These are phyloP conservation scores for Drosophila mayri DNA, from an alignment of 1,140 invertebrate genomes.

Conservation along the genomic window DNA sequence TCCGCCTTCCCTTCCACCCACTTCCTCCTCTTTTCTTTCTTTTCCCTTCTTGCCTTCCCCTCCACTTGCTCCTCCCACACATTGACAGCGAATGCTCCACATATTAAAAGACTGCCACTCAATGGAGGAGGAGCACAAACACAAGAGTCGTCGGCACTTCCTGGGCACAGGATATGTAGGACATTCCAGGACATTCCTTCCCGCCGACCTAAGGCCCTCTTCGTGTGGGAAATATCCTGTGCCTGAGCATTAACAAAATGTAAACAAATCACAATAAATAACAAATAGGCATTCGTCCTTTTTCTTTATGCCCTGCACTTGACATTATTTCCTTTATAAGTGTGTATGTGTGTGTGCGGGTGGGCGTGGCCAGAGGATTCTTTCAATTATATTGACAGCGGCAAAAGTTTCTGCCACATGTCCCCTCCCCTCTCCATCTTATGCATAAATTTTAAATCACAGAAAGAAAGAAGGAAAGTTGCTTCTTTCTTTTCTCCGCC, in stretches of 20 bases:
- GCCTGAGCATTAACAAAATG: conserved; percentile 22
- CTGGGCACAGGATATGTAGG: conserved; percentile 3
- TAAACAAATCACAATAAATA: conserved; percentile 54
- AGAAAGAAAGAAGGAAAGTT: conserved; percentile 22
- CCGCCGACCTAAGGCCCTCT: background rate
- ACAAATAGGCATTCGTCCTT: conserved; percentile 42
- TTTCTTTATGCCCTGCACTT: conserved; percentile 27
- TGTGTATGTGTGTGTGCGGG: background rate
- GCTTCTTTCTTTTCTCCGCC: background rate
- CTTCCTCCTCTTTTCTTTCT: background rate
- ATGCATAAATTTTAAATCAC: conserved; percentile 42
- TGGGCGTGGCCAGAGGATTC: conserved; percentile 35
- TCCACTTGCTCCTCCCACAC: background rate
- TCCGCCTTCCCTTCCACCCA: background rate
- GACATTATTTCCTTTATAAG: conserved; percentile 1
- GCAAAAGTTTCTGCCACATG: conserved; percentile 16
- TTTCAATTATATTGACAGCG: conserved; percentile 52
- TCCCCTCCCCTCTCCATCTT: background rate
- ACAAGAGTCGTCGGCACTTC: conserved; percentile 15
- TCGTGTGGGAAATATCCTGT: background rate
- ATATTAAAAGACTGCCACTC: conserved; percentile 54
- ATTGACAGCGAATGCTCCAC: conserved; percentile 27
- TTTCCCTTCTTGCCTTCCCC: background rate
- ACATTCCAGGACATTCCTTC: background rate
- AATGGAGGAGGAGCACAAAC: conserved; percentile 25